phyloP scores from a whole-genome alignment of 64 coral and sea anemone species.

The Acropora yongei region DNA sequence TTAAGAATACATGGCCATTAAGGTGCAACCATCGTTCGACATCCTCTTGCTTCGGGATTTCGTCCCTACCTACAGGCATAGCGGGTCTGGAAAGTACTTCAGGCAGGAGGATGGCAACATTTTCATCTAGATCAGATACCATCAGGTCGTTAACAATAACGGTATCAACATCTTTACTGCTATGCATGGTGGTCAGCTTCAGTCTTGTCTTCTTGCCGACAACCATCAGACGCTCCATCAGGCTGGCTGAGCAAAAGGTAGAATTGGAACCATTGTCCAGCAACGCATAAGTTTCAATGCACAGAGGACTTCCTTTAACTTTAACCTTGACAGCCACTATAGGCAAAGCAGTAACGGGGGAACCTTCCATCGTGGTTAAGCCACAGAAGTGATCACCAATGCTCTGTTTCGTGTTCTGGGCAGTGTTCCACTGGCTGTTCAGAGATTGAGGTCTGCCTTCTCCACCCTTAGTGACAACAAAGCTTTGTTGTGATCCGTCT shows the following conservation, averaged over 20 bases:
- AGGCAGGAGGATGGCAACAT: conserved; percentile 15
- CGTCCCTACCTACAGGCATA: conserved; percentile 32
- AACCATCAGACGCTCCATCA: conserved; percentile 46
- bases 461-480: no score
- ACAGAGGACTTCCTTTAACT: conserved; percentile 27
- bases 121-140: conserved; percentile 62
- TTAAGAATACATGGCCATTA: not conserved
- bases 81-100: conserved; percentile 43
- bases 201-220: conserved; percentile 43
- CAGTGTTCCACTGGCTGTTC: no score
- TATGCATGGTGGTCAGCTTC: conserved; percentile 61
- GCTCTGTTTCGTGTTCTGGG: no score
- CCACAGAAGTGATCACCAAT: no score
- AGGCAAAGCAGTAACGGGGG: no score
- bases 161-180: conserved; percentile 18
- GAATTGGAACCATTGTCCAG: conserved; percentile 63
- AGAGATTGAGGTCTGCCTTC: no score
- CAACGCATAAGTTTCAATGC: conserved; percentile 39
- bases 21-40: not conserved
- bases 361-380: no score
- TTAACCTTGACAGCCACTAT: no score
- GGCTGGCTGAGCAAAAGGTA: conserved; percentile 64
- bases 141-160: conserved; percentile 32
- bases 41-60: conserved; percentile 47
- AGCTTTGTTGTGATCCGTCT: no score